Evolutionary conservation across 1,140 invertebrate species (phyloP).

Genomic region (Ceratina australensis): DNA sequence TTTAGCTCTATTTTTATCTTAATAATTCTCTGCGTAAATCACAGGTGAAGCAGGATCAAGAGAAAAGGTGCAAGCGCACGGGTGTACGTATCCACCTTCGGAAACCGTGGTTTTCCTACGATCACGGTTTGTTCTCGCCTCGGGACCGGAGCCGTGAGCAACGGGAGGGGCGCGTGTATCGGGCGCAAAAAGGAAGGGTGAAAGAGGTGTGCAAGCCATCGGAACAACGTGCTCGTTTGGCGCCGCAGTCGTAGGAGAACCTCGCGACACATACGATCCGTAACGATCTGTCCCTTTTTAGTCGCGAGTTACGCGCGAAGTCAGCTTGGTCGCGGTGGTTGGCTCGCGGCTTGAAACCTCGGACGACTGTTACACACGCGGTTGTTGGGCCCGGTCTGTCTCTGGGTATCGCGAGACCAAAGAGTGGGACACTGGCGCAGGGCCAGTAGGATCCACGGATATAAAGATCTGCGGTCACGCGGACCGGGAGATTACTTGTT

Average conservation of each 20-base stretch:
- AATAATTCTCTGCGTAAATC: too few species aligned
- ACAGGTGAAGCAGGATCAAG: too few species aligned
- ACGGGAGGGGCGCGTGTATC: background rate
- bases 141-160: background rate
- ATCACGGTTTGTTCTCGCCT: background rate
- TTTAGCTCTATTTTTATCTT: too few species aligned
- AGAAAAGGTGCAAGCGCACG: too few species aligned
- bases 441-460: conserved; percentile 60
- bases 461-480: conserved; percentile 61
- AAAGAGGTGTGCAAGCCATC: conserved; percentile 41
- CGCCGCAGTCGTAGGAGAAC: conserved; percentile 47
- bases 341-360: background rate
- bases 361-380: background rate
- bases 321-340: too few species aligned
- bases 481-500: conserved; percentile 49
- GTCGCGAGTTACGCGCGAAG: conserved; percentile 27
- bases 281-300: conserved; percentile 4
- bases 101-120: conserved; percentile 1
- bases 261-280: conserved; percentile 48
- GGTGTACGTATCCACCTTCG: background rate
- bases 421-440: conserved; percentile 61
- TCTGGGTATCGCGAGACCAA: conserved; percentile 15
- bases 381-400: background rate
- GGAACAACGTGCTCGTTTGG: conserved; percentile 44
- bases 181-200: conserved; percentile 47